Conservation (phyloP, 2,888 invertebrate species). For the Nephrotoma guestfalica region DNA sequence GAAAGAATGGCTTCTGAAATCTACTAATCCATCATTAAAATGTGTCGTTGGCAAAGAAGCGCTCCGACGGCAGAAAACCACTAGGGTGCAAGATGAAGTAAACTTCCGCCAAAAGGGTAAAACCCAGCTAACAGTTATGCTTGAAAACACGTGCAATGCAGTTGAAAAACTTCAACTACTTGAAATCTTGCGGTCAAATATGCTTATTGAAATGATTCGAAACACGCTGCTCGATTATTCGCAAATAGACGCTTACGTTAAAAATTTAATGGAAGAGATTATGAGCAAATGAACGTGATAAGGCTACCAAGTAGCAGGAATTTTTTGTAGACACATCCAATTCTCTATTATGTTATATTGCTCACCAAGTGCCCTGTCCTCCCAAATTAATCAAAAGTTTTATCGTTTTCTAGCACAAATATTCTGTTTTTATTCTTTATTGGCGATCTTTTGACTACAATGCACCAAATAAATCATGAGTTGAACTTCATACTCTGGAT, state of each 20-base stretch:
- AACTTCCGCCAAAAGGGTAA: constrained; percentile 60
- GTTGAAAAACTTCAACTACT: constrained; percentile 60
- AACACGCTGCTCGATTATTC: constrained; percentile 66
- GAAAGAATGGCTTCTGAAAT: constrained; percentile 53
- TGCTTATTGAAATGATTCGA: constrained; percentile 61
- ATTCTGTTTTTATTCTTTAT: background rate
- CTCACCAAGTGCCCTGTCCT: background rate
- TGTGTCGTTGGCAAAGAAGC: constrained; percentile 79
- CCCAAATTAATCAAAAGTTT: background rate
- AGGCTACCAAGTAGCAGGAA: background rate
- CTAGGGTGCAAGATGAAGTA: constrained; percentile 45
- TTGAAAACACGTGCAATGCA: constrained; percentile 61
- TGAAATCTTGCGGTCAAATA: constrained; percentile 61
- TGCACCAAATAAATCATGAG: background rate
- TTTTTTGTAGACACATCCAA: background rate
- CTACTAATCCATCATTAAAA: constrained; percentile 56
- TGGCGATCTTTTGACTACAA: background rate
- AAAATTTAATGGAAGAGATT: constrained; percentile 33
- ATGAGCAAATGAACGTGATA: constrained; percentile 18
- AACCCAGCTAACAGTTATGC: constrained; percentile 49
- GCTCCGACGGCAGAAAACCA: constrained; percentile 46
- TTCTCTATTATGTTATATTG: background rate
- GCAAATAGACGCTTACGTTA: constrained; percentile 67
- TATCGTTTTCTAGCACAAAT: background rate
- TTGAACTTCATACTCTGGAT: constrained; percentile 30